Evolutionary conservation across 2,888 invertebrate species (phyloP), one percentile per base, ranked within the genome.

Genomic region (Chrysolina americana): DNA sequence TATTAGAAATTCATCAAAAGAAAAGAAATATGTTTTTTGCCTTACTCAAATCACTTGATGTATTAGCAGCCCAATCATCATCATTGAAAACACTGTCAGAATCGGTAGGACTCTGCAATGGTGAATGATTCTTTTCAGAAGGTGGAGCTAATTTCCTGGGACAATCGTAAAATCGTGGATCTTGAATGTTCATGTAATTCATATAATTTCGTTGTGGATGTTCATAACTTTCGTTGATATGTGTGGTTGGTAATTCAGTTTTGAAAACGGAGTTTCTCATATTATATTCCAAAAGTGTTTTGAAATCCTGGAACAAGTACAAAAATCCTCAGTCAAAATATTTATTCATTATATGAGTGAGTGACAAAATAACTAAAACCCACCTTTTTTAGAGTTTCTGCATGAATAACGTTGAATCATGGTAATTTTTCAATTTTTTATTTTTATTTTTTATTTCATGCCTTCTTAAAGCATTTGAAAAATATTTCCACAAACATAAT

Each of bases 51-150:
- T 86, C 87, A 53, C 87, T 78, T 2, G 90, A 89, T 72, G 90
- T 86, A 28, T 91, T 90, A 73, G 90, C 86, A 23, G 89, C 87
- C 91, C 91, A 93, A 82, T 93, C 93, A 78, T 93, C 93, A 81
- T 93, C 93, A 9, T 92, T 93, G 78, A 93, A 92, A 5, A 93
- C 92, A 82, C 92, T 92, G 81, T 92, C 91, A 0, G 90, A 90
- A 84, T 93, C 87, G 0, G 93, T 92, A n/a, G 92, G 92, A 75
- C 93, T 93, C 63, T 91, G 91, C 70, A 91, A 87, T 21, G 91
- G 90, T 8, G 91, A 90, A 9, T 69, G 86, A 84, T 74, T 82
- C 73, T 81, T 77, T 76, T 78, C 76, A 86, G 86, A 68, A 6
- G 77, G 75, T 0, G 83, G 83, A 21, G 80, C 81, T 44, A 87